Base-by-base conservation (phyloP, 2,113 vertebrate species). In the Tragelaphus buxtoni region DNA sequence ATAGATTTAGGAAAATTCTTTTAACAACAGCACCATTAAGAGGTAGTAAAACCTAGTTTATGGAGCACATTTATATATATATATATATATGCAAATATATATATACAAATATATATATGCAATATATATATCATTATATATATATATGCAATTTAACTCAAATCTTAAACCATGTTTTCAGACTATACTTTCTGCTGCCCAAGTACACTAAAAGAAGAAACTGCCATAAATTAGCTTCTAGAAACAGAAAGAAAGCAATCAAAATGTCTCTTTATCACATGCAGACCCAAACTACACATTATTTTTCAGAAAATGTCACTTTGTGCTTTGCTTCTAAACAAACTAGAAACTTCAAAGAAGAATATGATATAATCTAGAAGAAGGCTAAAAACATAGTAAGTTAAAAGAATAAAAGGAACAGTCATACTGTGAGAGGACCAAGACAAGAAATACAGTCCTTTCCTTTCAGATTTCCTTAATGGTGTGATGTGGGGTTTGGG, bases 301-400 rank as follows among this genome's bases (percentile, higher is more conserved):
- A 51, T 26, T 77, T 91, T 39, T 79, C 55, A 91, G 5, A 81
- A 90, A 86, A 53, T 14, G 9, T 32, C 24, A 30, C n/a, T 96
- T 95, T 61, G 69, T 49, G 32, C 61, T 96, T 94, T 79, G 30
- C 32, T 30, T 92, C 49, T 80, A 56, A 97, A 94, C n/a, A 95
- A 90, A 60, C 7, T 51, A 30, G 55, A 28, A 53, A 81, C 82
- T 76, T 96, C 60, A 82, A 63, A 90, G 80, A 51, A 83, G 20
- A 89, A 69, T 53, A 55, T 32, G 22, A 72, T 20, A 39, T 45
- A 85, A 88, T 61, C 88, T 56, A 90, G 72, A 47, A 92, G 30
- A 9, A 53, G 58, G 32, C 24, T 83, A 20, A 88, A 90, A 63
- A 87, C 24, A 45, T 9, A 72, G 32, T n/a, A 51, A 61, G 20